Evolutionary conservation across 2,888 invertebrate species (phyloP), one percentile per base, ranked within the genome.

Genomic region (Volucella inanis): DNA sequence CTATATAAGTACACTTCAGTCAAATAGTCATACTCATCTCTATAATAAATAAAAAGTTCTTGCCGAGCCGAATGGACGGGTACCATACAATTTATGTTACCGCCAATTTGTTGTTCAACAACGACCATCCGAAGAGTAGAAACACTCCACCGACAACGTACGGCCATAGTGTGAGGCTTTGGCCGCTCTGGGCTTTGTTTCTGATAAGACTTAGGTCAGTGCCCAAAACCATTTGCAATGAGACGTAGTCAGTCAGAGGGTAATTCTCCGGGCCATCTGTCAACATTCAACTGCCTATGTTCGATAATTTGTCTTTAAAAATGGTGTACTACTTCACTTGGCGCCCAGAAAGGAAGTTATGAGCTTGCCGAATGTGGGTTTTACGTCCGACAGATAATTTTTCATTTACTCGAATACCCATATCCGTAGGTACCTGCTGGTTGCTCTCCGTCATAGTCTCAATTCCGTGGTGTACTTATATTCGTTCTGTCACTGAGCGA

Each of bases 401-500:
- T 22, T n/a, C 49, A 38, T 14, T 31, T 31, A 22, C 31, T 31
- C 31, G 6, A 31, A 22, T 22, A 22, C 18, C 6, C 31, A 31
- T 31, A 31, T 31, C 31, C 31, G 31, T 31, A 31, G 31, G 31
- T 31, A 31, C 6, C 31, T 31, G 31, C 31, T 31, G 6, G 31
- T 31, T 31, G 31, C 31, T 31, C 6, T 31, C 31, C 6, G 31
- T 6, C 31, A 31, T 31, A 6, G 31, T 31, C 31, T 31, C 31
- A 6, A 1, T 49, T 47, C 22, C n/a, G 31, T 11, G 31, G 39
- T 22, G 11, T 38, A 8, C 12, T n/a, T 50, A 38, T 14, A 39
- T 18, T 71, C 43, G 50, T 71, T 52, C 43, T 62, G 61, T 45
- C 62, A 50, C 62, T 62, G 72, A 45, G 64, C 50, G 70, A 81